Base-by-base conservation (phyloP, 2,113 vertebrate genomes). In the Cyprinodon tularosa region DNA sequence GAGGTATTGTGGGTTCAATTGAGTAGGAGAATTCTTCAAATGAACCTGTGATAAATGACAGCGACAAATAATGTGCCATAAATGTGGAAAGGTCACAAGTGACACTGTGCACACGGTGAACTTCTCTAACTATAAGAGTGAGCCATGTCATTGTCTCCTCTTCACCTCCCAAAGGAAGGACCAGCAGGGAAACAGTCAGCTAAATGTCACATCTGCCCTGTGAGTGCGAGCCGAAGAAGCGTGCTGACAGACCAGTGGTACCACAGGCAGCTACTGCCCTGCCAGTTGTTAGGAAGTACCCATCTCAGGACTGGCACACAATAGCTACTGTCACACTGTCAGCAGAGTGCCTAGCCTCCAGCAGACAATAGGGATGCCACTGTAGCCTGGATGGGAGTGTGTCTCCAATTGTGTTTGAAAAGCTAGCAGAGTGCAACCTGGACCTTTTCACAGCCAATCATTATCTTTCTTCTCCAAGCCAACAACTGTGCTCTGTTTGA, bases 201-300 rank as follows among this genome's bases (percentile, higher is more conserved):
- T 88, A 93, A 94, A 94, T 92, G 91, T 86, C 87, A 92, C 69
- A 78, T 80, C 71, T 83, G 72, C 77, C 62, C 80, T 68, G 72
- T 79, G 76, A 63, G 68, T 12, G 76, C 65, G 39, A 66, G 81
- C 78, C 67, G 66, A 78, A 63, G 13, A 78, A 78, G 74, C 14
- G 1, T 0, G 17, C 71, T 71, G 81, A 89, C 89, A 90, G 76
- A 47, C 50, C 72, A 4, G 77, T 63, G 48, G 81, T 83, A 82
- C 71, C 67, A 76, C 53, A 57, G 70, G 53, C 82, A 79, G 78
- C 78, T 47, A 60, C 79, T 69, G 77, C 64, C 78, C 53, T 72
- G 74, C 78, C 77, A 74, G 77, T 84, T 57, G 80, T 91, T 85
- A 86, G 78, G 82, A 76, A 86, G 67, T 57, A 66, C 61, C 77